phyloP scores from a whole-genome alignment of 1,140 invertebrate genomes.

The Heliothis virescens region DNA sequence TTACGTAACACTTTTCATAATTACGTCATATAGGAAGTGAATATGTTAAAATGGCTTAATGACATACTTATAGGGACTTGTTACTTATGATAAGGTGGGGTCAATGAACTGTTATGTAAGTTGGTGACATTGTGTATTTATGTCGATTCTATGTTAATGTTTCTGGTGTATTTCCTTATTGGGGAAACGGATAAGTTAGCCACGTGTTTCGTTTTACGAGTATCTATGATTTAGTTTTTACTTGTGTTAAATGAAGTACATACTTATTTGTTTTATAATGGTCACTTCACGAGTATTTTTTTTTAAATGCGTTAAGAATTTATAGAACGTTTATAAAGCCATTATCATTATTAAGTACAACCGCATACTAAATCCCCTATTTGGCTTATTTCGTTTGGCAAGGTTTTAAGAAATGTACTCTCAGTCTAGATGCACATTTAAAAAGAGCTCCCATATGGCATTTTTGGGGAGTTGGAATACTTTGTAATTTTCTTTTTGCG shows the following conservation, averaged over 20 bases:
- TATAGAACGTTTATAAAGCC: no score
- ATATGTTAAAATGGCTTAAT: constrained; percentile 46
- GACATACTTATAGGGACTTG: constrained; percentile 23
- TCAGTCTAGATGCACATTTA: no score
- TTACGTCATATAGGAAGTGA: constrained; percentile 48
- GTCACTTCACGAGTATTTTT: no score
- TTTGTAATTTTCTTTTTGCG: not conserved
- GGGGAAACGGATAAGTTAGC: not conserved
- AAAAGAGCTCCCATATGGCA: no score
- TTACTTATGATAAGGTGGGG: constrained; percentile 29
- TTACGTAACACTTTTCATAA: constrained; percentile 56
- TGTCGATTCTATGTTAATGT: not conserved
- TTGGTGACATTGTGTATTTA: constrained; percentile 4
- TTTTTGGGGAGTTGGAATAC: not conserved
- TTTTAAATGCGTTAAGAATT: no score
- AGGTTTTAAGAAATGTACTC: no score
- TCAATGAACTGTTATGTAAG: constrained; percentile 39
- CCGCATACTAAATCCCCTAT: no score
- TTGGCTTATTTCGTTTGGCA: no score
- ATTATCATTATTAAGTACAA: no score
- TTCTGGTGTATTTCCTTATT: not conserved
- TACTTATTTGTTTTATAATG: not conserved
- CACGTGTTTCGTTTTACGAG: not conserved
- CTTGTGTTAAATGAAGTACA: not conserved
- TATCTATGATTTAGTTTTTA: not conserved